Evolutionary conservation across 1,140 invertebrate species (phyloP), one percentile per base, ranked within the genome.

Genomic region (Drosophila jambulina): DNA sequence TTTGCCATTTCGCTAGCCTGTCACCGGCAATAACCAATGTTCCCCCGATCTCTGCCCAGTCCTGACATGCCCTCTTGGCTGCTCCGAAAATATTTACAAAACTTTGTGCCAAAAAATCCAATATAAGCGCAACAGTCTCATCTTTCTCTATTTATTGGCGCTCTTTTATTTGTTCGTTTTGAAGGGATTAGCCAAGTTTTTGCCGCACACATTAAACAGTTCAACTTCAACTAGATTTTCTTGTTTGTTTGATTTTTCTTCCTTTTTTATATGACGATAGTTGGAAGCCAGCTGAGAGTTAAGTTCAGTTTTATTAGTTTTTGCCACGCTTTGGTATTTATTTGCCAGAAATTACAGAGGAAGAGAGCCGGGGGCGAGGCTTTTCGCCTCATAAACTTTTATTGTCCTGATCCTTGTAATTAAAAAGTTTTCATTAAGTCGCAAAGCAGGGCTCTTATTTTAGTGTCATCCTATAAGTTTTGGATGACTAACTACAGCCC

Each of bases 361-460:
- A 34, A 8, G 36, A 9, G 21, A 32, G 46, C 15, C 17, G 12
- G 6, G 13, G 54, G 4, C 13, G 25, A 25, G 32, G 82, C 75
- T 83, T 77, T 88, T 53, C 69, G 85, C 84, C 76, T 75, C 76
- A 84, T 84, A 88, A 88, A 88, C 72, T 88, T 90, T 88, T 84
- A 88, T 88, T 90, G 84, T 80, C 68, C 68, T 84, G 84, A 88
- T 84, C 68, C 72, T 78, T 46, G 85, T 90, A 90, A 88, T 88
- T 88, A 90, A 88, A 88, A 88, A 88, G 61, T 88, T 90, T 84
- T 57, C 51, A 77, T 78, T 61, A 88, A 83, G 75, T 79, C 75
- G 49, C 42, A 19, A 51, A 34, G 67, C 32, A 36, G 60, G 59
- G 61, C 38, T 60, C 61, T 32, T 38, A 68, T 56, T 82, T 82